Base-by-base conservation (phyloP, 1,140 invertebrate species). In the Drosophila miranda region DNA sequence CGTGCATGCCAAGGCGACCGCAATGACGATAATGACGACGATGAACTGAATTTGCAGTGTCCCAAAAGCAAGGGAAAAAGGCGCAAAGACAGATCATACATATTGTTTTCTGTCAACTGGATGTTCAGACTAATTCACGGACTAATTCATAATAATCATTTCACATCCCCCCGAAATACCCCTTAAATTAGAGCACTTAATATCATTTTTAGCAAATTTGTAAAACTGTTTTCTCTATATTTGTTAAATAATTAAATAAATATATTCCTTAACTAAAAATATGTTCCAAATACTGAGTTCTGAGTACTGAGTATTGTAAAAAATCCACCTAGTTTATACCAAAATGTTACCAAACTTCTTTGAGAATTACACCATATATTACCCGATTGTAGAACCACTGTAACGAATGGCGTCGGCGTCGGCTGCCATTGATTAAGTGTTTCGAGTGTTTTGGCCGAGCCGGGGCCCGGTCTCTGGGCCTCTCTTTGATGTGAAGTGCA, bases 401-500 rank as follows among this genome's bases (percentile, higher is more conserved):
- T 78, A 30, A 13, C 57, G 7, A 1, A 30, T 30, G 23, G 23
- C 50, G 21, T 54, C 46, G 74, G 71, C 58, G 72, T 66, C 55
- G 53, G 59, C 64, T 43, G 51, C 82, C 69, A 80, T 86, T 86
- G 82, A 87, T 86, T 82, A 88, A 87, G 82, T 88, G 82, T 82
- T 82, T 82, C 78, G 82, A 80, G 79, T 80, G 68, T 73, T 64
- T 80, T 73, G 78, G 50, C 62, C 52, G 34, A 38, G 50, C 62
- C 49, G 44, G 45, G 50, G 30, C 46, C 26, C 58, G 58, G 41
- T 73, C 62, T 55, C 53, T 60, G 73, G 59, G 48, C 28, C 48
- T 63, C 53, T 57, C 53, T 80, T 75, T 78, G 82, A 87, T 87
- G 83, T 88, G 78, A 87, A 87, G 82, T 87, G 82, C 82, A 87